phyloP scores from a whole-genome alignment of 2,797 vertebrate genomes.

The Hafferia zeledoni region DNA sequence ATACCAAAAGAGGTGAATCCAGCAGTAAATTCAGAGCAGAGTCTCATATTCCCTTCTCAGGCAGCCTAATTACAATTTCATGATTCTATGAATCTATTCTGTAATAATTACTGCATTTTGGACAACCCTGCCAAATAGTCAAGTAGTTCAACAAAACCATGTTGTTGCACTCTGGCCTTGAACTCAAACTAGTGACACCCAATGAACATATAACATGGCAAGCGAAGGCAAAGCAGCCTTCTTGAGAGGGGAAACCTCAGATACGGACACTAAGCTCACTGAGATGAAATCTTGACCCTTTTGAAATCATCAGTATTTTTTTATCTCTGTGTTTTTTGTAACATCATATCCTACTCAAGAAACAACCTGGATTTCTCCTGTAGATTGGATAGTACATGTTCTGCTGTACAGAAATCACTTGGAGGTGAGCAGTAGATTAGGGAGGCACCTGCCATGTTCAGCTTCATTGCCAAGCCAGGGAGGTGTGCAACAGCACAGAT shows the following conservation, averaged over 20 bases:
- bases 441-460: neutral
- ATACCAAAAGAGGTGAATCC: neutral
- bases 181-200: neutral
- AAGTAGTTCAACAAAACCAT: neutral
- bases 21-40: neutral
- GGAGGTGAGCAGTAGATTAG: accelerated
- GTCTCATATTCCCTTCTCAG: neutral
- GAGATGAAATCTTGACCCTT: neutral
- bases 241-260: neutral
- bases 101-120: neutral
- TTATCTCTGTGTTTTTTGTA: neutral
- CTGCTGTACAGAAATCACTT: neutral
- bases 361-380: neutral
- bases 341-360: neutral
- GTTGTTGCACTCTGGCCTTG: neutral
- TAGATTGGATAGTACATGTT: neutral
- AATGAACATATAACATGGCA: neutral
- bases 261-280: neutral
- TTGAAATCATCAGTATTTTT: neutral
- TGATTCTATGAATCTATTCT: neutral
- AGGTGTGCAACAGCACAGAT: neutral
- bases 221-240: neutral
- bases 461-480: neutral
- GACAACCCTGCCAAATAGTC: neutral
- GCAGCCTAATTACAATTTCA: neutral